phyloP scores from a whole-genome alignment of 2,888 invertebrate genomes.

The Venusia cambrica region DNA sequence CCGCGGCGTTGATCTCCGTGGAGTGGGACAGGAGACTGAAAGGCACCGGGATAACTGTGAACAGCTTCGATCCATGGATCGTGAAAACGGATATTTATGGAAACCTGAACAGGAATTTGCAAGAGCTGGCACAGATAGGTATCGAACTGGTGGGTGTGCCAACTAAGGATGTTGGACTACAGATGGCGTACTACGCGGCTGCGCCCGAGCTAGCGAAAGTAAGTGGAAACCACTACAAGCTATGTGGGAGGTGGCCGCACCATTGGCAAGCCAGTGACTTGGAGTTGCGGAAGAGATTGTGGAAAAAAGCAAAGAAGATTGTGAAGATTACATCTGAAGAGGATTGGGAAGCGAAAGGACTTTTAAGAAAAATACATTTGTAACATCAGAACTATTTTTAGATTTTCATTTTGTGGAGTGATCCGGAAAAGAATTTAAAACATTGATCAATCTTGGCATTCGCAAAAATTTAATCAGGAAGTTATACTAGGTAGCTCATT shows the following conservation, averaged over 20 bases:
- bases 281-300: constrained; percentile 45
- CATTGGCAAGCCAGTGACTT: constrained; percentile 51
- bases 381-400: no score
- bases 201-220: constrained; percentile 45
- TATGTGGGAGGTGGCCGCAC: constrained; percentile 50
- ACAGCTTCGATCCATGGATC: constrained; percentile 80
- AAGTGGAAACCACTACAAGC: constrained; percentile 57
- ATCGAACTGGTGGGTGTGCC: constrained; percentile 49
- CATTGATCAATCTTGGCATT: no score
- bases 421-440: no score
- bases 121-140: constrained; percentile 41
- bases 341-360: constrained; percentile 19
- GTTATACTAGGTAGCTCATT: no score
- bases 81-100: constrained; percentile 53
- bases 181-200: constrained; percentile 54
- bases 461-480: no score
- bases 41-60: constrained; percentile 83
- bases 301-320: constrained; percentile 53
- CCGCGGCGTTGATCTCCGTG: constrained; percentile 82
- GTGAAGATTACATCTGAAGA: constrained; percentile 51
- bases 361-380: constrained; percentile 3
- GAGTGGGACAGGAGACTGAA: constrained; percentile 78
- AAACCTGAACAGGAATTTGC: constrained; percentile 39
- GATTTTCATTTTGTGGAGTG: no score
- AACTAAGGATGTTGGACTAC: constrained; percentile 53